Base-by-base conservation (phyloP, 2,888 invertebrate genomes). In the Drosophila greeni region DNA sequence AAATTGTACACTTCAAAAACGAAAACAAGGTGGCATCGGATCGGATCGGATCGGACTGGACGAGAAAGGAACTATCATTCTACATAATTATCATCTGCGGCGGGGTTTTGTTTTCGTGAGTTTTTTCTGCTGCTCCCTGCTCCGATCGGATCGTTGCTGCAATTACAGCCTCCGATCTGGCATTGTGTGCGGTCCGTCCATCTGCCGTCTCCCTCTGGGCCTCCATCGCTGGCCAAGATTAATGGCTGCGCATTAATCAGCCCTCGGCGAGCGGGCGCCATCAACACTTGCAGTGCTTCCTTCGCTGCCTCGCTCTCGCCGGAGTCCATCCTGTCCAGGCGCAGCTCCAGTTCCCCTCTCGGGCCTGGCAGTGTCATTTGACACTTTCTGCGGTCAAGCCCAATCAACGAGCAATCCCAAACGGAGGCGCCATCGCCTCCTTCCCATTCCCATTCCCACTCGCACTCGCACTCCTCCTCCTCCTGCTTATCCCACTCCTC, bases 221-320 rank as follows among this genome's bases (percentile, higher is more conserved):
- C 31, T 66, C 39, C 70, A 70, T 77, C 58, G 73, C 68, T 66
- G 66, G 48, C 2, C 49, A 75, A 86, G 86, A 87, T 87, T 88
- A 87, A 88, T 87, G 88, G 87, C 87, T 76, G 82, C 83, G 79
- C 87, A 87, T 87, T 87, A 86, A 87, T 86, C 86, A 86, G 74
- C 75, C 71, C 56, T 68, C 68, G 72, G 59, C 47, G 40, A 54
- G 45, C 26, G 74, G 82, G 84, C 85, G 85, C 85, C 84, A 79
- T 85, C 82, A 66, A 70, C 82, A 79, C 78, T 83, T 85, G 75
- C 59, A 58, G 33, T 34, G 83, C 77, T 78, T 78, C 77, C 68
- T 39, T 23, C 14, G 36, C 9, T 11, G 36, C 5, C 11, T 37
- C 18, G 11, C 37, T 11, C 37, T 18, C 37, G 9, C 5, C 9